Conservation (phyloP, 2,888 invertebrate genomes). For the Amiota communis region DNA sequence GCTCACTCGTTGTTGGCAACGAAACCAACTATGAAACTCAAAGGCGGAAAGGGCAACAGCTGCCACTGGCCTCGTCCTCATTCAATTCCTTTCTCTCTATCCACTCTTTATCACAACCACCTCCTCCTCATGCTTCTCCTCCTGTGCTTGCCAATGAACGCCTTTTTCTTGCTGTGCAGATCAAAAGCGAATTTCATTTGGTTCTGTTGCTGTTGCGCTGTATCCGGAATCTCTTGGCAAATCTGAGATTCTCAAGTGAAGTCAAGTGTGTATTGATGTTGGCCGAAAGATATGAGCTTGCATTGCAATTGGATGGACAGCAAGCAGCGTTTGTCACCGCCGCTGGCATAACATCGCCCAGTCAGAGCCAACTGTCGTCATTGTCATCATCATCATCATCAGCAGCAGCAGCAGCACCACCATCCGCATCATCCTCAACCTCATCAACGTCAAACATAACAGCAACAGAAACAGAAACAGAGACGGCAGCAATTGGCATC, state of each 20-base stretch:
- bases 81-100: too few relatives aligned
- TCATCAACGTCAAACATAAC: too few relatives aligned
- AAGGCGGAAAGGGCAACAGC: constrained; percentile 8
- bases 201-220: not conserved
- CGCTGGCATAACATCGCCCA: not conserved
- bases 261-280: constrained; percentile 22
- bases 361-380: not conserved
- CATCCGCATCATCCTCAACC: not conserved
- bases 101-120: too few relatives aligned
- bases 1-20: not conserved
- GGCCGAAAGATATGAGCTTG: constrained; percentile 26
- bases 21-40: not conserved
- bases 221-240: not conserved
- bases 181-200: constrained; percentile 16
- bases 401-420: not conserved
- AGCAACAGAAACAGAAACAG: not conserved
- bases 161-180: not conserved
- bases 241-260: not conserved
- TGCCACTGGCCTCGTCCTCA: not conserved
- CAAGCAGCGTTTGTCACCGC: too few relatives aligned
- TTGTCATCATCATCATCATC: not conserved
- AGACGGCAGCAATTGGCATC: not conserved
- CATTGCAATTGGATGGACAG: not conserved
- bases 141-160: too few relatives aligned
- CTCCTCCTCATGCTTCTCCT: too few relatives aligned